Percentiles rank a stretch among this genome's conserved stretches.
Conservation (phyloP, 2,113 vertebrate species). For the Rhinolophus ferrumequinum region DNA sequence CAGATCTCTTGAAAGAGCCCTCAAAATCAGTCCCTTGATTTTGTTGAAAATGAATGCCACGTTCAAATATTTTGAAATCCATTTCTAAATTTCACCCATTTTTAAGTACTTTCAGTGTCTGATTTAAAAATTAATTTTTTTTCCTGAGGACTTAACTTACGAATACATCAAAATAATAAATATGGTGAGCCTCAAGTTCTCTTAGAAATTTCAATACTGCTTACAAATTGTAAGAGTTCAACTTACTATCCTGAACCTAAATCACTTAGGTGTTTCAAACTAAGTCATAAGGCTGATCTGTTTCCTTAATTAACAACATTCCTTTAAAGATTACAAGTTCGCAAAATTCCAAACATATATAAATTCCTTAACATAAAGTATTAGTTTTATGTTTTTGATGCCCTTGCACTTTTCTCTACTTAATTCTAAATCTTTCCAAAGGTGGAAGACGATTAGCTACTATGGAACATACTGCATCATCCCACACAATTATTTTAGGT, state of each 20-base stretch:
- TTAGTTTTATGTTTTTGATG: neutral
- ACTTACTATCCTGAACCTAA: neutral
- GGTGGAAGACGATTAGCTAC: neutral
- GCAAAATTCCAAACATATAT: neutral
- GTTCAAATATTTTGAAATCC: neutral
- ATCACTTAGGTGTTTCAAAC: neutral
- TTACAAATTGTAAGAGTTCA: neutral
- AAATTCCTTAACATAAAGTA: neutral
- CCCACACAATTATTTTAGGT: neutral
- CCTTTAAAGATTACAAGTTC: neutral
- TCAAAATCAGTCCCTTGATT: neutral
- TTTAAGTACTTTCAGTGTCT: neutral
- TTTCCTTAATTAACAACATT: neutral
- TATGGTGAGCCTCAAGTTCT: neutral
- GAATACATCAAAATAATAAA: constrained; percentile 26
- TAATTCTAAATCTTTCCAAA: neutral
- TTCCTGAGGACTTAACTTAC: neutral
- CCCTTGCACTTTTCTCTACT: neutral
- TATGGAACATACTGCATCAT: neutral
- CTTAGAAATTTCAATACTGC: neutral
- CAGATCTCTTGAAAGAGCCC: neutral
- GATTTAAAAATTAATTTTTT: neutral
- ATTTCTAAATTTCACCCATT: neutral
- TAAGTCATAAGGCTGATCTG: neutral
- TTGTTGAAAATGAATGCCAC: neutral